phyloP scores from a whole-genome alignment of 2,797 vertebrate genomes.

The Eurystomus glaucurus region DNA sequence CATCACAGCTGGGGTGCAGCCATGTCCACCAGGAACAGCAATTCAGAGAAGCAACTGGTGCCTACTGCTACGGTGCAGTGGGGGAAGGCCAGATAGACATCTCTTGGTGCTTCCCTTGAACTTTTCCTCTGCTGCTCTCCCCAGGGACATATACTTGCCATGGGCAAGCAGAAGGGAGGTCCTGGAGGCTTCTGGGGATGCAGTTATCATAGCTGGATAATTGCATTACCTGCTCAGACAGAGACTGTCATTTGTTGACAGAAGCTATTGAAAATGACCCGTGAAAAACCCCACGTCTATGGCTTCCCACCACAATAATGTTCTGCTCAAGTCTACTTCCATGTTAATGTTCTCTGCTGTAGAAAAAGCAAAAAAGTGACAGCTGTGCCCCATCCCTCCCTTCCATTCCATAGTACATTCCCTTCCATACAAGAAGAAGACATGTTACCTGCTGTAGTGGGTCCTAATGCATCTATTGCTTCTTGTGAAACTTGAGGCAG shows the following conservation, averaged over 20 bases:
- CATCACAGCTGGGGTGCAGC: conserved; percentile 75
- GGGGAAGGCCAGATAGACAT: not conserved
- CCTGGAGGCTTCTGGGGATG: not conserved
- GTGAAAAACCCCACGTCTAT: not conserved
- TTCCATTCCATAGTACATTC: not conserved
- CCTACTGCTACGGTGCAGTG: not conserved
- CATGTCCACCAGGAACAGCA: not conserved
- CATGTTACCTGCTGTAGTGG: conserved; percentile 81
- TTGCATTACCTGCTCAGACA: not conserved
- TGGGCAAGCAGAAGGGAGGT: not conserved
- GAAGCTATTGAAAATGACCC: not conserved
- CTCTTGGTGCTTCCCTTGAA: not conserved
- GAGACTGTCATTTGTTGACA: not conserved
- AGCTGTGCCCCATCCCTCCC: not conserved
- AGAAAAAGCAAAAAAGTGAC: not conserved
- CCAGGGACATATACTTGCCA: not conserved
- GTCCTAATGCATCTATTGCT: conserved; percentile 50
- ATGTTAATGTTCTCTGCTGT: not conserved
- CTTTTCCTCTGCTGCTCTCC: not conserved
- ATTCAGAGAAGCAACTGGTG: not conserved
- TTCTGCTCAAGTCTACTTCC: not conserved
- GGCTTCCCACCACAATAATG: not conserved
- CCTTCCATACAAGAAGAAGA: not conserved
- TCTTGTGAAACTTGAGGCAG: conserved; percentile 70
- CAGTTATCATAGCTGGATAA: not conserved